Evolutionary conservation across 2,888 invertebrate species (phyloP).

Genomic region (Acrocyrtus sp.): DNA sequence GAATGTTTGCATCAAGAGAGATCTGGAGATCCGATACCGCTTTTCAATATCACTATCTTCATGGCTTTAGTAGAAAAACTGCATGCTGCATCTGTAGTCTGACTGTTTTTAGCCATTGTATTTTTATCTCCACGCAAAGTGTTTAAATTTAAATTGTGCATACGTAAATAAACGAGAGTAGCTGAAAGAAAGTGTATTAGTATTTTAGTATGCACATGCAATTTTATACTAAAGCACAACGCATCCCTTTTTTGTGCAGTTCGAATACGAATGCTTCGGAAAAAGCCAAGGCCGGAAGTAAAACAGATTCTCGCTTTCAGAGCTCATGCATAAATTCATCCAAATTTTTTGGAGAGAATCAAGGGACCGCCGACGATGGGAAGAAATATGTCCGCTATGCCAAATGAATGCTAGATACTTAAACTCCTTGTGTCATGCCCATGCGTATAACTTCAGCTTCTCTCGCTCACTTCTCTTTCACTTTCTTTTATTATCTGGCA

Average conservation of each 20-base stretch:
- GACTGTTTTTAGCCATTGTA: no score
- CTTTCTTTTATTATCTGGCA: slow-evolving; percentile 19
- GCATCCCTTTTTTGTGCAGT: no score
- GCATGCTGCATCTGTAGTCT: no score
- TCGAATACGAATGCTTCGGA: neutral
- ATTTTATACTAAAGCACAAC: neutral
- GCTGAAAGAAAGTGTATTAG: neutral
- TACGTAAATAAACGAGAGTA: neutral
- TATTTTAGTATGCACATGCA: neutral
- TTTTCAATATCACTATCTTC: no score
- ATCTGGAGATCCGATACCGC: no score
- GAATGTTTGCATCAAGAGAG: no score
- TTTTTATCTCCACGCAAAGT: no score
- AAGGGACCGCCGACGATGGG: no score
- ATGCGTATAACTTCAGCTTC: neutral
- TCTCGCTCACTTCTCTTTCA: slow-evolving; percentile 3
- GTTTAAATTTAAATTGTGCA: no score
- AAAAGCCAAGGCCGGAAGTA: slow-evolving; percentile 29
- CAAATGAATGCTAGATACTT: slow-evolving; percentile 8
- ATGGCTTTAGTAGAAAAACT: no score
- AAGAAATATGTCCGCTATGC: slow-evolving; percentile 14
- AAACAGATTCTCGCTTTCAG: no score
- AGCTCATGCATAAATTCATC: slow-evolving; percentile 33
- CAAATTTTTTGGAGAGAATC: slow-evolving; percentile 2
- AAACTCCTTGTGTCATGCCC: neutral